These are phyloP conservation scores for Microcebus lehilahytsara DNA, from an alignment of 2,113 vertebrate genomes.

Conservation along the genomic window DNA sequence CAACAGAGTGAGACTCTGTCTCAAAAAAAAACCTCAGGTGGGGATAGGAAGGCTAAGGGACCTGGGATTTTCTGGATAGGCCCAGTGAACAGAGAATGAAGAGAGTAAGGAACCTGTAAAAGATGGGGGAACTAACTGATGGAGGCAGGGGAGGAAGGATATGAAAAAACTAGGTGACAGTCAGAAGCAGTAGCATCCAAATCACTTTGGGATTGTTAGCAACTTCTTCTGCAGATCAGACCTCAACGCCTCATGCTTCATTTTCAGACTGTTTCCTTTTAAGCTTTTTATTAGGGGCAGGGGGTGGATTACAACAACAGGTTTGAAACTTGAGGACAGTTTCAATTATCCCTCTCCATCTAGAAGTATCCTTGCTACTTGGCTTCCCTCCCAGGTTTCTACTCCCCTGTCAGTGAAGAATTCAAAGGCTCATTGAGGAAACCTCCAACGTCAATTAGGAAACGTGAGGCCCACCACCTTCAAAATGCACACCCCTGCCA, in stretches of 20 bases:
- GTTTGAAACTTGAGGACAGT: conserved; percentile 21
- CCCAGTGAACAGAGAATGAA: not conserved
- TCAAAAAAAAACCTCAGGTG: not conserved
- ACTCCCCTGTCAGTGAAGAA: not conserved
- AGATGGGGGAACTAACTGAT: not conserved
- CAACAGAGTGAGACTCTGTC: too few relatives aligned
- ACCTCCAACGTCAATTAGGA: not conserved
- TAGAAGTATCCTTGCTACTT: conserved; percentile 21
- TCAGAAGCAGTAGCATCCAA: not conserved
- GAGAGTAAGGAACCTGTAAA: not conserved
- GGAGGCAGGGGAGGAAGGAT: not conserved
- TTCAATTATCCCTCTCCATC: not conserved
- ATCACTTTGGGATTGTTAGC: not conserved
- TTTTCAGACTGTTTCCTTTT: not conserved
- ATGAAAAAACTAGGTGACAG: not conserved
- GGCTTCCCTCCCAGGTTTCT: conserved; percentile 21
- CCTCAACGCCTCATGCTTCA: not conserved
- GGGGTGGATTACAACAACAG: not conserved
- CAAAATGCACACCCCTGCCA: not conserved
- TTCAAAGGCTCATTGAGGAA: not conserved
- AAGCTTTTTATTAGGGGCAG: not conserved
- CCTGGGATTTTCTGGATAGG: not conserved
- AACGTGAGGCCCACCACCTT: not conserved
- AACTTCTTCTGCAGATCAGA: conserved; percentile 12
- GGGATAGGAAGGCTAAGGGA: not conserved